Conservation (phyloP, 2,888 invertebrate species). For the Nephrotoma guestfalica region DNA sequence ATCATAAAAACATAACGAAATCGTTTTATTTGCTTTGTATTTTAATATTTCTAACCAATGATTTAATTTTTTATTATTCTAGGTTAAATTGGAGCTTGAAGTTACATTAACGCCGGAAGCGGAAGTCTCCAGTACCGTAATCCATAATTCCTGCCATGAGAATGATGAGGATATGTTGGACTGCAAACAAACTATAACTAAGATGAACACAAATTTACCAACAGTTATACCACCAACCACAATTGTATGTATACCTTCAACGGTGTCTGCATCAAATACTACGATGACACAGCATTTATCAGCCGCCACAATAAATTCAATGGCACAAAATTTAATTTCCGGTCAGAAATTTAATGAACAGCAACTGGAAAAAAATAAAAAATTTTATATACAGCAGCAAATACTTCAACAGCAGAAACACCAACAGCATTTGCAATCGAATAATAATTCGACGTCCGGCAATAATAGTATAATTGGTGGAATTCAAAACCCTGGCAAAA, state of each 20-base stretch:
- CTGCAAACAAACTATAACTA: not conserved
- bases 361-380: constrained; percentile 12
- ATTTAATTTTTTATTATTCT: not conserved
- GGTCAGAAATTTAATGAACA: not conserved
- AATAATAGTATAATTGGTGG: not conserved
- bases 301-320: constrained; percentile 14
- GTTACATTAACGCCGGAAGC: constrained; percentile 48
- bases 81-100: constrained; percentile 31
- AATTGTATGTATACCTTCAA: constrained; percentile 35
- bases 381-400: constrained; percentile 9
- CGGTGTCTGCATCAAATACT: constrained; percentile 22
- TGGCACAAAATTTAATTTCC: not conserved
- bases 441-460: not conserved
- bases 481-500: not conserved
- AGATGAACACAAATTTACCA: not conserved
- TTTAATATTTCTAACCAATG: not conserved
- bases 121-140: constrained; percentile 41
- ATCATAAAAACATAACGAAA: not conserved
- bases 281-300: constrained; percentile 14
- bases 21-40: not conserved
- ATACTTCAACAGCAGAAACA: constrained; percentile 10
- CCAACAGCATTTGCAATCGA: constrained; percentile 15
- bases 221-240: constrained; percentile 39
- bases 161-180: constrained; percentile 4
- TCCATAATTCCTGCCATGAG: constrained; percentile 8